Conservation (phyloP, 2,888 invertebrate species). For the Sinodicranocentrus sp. region DNA sequence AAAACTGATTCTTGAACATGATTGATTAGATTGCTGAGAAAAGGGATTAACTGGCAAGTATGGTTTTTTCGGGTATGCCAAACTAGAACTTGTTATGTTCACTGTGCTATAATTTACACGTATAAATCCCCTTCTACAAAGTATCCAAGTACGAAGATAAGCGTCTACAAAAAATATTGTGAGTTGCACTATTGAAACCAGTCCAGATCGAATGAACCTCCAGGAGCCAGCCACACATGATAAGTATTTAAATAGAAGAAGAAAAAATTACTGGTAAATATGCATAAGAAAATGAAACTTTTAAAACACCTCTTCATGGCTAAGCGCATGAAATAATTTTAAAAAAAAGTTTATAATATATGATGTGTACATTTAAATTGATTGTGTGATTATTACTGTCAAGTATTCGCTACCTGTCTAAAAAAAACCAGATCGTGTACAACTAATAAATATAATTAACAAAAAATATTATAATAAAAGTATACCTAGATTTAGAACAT, state of each 20-base stretch:
- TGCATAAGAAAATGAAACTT: too few relatives aligned
- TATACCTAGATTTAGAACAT: too few relatives aligned
- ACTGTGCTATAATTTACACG: not conserved
- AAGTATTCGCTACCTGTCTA: slow-evolving; percentile 54
- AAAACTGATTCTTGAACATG: too few relatives aligned
- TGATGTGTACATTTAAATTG: slow-evolving; percentile 4
- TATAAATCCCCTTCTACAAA: not conserved
- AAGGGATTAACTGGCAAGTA: not conserved
- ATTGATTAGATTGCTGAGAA: not conserved
- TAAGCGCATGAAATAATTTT: not conserved
- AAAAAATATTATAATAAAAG: not conserved
- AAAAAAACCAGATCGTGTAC: slow-evolving; percentile 17
- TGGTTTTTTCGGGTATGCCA: not conserved
- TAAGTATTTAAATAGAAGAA: not conserved
- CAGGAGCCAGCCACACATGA: slow-evolving; percentile 22
- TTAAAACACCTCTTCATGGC: too few relatives aligned
- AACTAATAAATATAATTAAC: slow-evolving; percentile 35
- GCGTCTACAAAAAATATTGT: not conserved
- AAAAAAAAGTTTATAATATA: not conserved
- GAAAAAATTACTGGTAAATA: not conserved
- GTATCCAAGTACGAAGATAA: not conserved
- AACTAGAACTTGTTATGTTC: not conserved
- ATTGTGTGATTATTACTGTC: slow-evolving; percentile 24
- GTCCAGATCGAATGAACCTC: slow-evolving; percentile 9
- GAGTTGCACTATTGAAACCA: not conserved